Conservation (phyloP, 2,113 vertebrate species). For the Acrocephalus arundinaceus region DNA sequence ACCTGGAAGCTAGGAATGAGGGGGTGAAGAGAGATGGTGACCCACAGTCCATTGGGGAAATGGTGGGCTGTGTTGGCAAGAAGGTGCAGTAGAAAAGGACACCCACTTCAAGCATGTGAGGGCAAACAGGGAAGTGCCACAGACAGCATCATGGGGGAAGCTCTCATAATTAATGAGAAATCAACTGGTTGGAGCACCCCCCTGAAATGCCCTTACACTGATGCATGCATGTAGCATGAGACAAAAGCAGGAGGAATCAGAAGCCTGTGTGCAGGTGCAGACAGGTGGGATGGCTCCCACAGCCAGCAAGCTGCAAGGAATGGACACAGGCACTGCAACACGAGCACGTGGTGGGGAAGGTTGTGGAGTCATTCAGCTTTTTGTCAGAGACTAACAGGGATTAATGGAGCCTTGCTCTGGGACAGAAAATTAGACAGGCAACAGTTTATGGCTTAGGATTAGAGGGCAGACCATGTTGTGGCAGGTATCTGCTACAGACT, state of each 20-base stretch:
- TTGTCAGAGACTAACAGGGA: not conserved
- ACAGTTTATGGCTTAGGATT: not conserved
- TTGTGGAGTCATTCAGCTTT: not conserved
- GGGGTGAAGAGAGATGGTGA: not conserved
- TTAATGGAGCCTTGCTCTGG: not conserved
- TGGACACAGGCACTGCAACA: not conserved
- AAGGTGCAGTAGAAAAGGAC: not conserved
- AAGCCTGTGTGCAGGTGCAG: not conserved
- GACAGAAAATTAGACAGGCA: not conserved
- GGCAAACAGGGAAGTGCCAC: not conserved
- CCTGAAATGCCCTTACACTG: not conserved
- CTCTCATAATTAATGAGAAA: not conserved
- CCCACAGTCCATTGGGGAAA: not conserved
- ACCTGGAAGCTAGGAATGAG: not conserved
- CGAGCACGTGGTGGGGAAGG: not conserved
- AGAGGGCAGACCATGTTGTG: not conserved
- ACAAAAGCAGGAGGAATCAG: not conserved
- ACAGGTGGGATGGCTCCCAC: not conserved
- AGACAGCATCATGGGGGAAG: not conserved
- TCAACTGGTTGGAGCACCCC: not conserved
- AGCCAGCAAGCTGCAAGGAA: accelerated
- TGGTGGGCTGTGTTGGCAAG: not conserved
- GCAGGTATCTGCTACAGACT: not conserved
- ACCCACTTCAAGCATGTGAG: not conserved
- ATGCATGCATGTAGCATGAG: not conserved